Evolutionary conservation across 2,797 vertebrate species (phyloP), one percentile per base, ranked within the genome.

Genomic region (Manis javanica): DNA sequence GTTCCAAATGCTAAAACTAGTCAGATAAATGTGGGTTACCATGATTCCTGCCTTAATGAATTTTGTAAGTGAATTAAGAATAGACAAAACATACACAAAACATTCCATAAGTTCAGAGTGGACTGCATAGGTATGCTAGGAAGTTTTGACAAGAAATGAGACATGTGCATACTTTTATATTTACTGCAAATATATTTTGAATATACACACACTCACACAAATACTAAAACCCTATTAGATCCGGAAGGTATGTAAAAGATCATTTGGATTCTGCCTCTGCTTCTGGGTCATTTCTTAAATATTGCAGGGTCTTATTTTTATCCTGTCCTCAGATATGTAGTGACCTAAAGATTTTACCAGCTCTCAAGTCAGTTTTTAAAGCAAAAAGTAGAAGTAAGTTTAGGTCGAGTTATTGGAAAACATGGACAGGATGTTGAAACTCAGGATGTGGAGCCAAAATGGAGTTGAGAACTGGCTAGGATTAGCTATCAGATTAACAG

Each of bases 1-100:
- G 26, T 12, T 59, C 34, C 63, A 95, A 34, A 72, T 78, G 57
- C 26, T 91, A 85, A 91, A 94, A 74, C 14, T 24, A 49, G 21
- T 49, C 26, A 78, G 57, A 23, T 72, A 63, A 78, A 78, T 77
- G 72, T 69, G 29, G n/a, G 21, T 2, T 11, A 74, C n/a, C 1
- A 59, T 78, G n/a, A 88, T 61, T 79, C 63, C 21, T 81, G 42
- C 49, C 51, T 86, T 94, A 29, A 37, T 31, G 34, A 8, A 66
- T 55, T 93, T 95, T 81, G 57, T 71, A 69, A 87, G 34, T 93
- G 21, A n/a, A 18, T 61, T 93, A 90, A 95, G 3, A 89, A 77
- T 59, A 82, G 5, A 51, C 2, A 55, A 89, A 94, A 39, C 51
- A 74, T 9, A 53, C 72, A 74, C 5, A 79, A 85, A 81, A 59